A percentile compares a stretch with the other conserved stretches of the same genome.
Conservation (phyloP, 2,797 vertebrate species). For the Hemibagrus guttatus region DNA sequence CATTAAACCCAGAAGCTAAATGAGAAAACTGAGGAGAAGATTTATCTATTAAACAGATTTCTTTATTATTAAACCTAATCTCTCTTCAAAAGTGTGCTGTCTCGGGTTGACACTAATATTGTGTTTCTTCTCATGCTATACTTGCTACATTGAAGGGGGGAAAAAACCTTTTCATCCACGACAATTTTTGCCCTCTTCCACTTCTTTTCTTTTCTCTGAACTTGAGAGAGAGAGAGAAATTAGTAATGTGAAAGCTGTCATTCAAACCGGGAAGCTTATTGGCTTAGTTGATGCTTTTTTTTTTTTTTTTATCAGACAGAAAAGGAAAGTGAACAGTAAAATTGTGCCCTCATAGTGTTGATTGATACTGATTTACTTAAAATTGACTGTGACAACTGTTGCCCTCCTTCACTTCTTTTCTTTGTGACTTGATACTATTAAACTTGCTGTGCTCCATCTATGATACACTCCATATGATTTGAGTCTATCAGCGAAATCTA, state of each 20-base stretch:
- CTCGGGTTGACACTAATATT: no score
- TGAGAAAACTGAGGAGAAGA: slow-evolving; percentile 23
- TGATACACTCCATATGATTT: no score
- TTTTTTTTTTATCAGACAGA: not conserved
- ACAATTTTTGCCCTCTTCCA: no score
- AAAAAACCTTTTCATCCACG: no score
- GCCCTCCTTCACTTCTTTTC: not conserved
- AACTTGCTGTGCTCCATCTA: not conserved
- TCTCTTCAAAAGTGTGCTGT: slow-evolving; percentile 1
- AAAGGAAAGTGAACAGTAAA: not conserved
- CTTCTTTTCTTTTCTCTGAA: no score
- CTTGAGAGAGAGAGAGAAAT: no score
- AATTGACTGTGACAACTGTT: not conserved
- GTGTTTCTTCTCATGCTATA: no score
- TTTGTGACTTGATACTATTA: not conserved
- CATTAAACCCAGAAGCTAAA: slow-evolving; percentile 12
- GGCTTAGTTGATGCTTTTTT: not conserved
- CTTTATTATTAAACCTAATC: slow-evolving; percentile 12
- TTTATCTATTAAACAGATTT: slow-evolving; percentile 37
- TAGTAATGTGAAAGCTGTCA: no score
- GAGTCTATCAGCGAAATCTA: not conserved
- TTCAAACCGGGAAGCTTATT: no score
- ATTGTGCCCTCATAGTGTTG: not conserved
- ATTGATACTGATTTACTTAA: no score
- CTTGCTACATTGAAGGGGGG: no score